Evolutionary conservation across 2,113 vertebrate genomes (phyloP).

Genomic region (Stigmatopora nigra): DNA sequence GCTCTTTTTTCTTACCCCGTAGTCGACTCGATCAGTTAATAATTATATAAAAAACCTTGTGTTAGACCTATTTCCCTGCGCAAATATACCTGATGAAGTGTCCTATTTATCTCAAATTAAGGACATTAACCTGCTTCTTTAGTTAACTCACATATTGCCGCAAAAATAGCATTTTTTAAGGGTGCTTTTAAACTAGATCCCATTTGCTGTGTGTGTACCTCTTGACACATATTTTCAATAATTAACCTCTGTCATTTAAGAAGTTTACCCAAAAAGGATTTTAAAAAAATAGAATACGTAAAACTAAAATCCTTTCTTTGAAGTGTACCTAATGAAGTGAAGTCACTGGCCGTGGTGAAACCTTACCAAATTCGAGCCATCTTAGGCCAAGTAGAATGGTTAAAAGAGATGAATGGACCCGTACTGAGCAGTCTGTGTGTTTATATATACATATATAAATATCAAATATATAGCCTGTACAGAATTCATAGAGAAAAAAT

Average conservation of each 20-base stretch:
- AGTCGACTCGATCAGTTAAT: background rate
- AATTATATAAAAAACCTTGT: background rate
- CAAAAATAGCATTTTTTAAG: background rate
- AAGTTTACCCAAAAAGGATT: background rate
- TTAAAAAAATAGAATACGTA: too few relatives aligned
- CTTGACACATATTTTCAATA: background rate
- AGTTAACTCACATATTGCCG: background rate
- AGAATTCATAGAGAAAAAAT: slow-evolving; percentile 64
- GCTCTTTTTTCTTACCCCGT: too few relatives aligned
- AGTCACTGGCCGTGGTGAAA: background rate
- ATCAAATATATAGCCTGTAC: slow-evolving; percentile 70
- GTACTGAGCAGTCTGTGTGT: slow-evolving; percentile 1
- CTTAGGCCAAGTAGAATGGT: background rate
- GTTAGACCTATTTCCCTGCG: too few relatives aligned
- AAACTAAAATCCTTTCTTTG: background rate
- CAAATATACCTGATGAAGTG: background rate
- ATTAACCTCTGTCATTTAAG: background rate
- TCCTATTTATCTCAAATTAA: background rate
- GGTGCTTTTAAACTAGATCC: background rate
- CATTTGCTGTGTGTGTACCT: background rate
- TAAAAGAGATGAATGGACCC: background rate
- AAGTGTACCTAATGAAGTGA: background rate
- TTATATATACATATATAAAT: slow-evolving; percentile 1
- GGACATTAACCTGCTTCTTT: background rate
- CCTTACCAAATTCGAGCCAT: background rate